Base-by-base conservation (phyloP, 2,888 invertebrate genomes). In the Drosophila multiciliata region DNA sequence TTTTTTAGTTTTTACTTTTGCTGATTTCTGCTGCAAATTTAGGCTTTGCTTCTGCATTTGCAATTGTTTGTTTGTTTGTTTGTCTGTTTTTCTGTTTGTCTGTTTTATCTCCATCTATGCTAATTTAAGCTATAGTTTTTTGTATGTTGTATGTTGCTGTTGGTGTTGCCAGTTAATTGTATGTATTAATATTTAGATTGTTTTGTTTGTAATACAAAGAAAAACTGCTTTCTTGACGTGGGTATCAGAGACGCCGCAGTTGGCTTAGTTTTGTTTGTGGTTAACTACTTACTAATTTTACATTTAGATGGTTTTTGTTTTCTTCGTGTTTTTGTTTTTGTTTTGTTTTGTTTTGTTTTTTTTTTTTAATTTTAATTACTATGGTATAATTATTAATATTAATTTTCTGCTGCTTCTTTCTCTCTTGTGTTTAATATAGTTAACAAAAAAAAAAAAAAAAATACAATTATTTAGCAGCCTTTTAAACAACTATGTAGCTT, bases 401-500 rank as follows among this genome's bases (percentile, higher is more conserved):
- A 83, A 66, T 75, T 62, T 70, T 63, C 68, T 82, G 80, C 73
- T 73, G 73, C 63, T 52, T 70, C 64, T 50, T 40, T 74, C 49
- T 71, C 20, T 71, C 20, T 67, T 65, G 42, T 66, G 57, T 73
- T 74, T 65, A 82, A 71, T 85, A 79, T 80, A 78, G 73, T 80
- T 88, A 78, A 88, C 72, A 85, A 85, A 83, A 86, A 83, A 81
- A 85, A 82, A 50, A 50, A 73, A 64, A 78, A 78, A 78, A 67
- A 62, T 52, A 65, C 55, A 60, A 53, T 11, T 59, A 69, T 70
- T 83, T 79, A 87, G 83, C 83, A 83, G 83, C 83, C 83, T 83
- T 83, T 82, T 80, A 80, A 83, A 88, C 83, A 83, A 88, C 80
- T 88, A 80, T 80, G 66, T 78, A 78, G 71, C 78, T 78, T 55